Evolutionary conservation across 2,797 vertebrate genomes (phyloP), one percentile per base, ranked within the genome.

Genomic region (Enteromius anoplus): DNA sequence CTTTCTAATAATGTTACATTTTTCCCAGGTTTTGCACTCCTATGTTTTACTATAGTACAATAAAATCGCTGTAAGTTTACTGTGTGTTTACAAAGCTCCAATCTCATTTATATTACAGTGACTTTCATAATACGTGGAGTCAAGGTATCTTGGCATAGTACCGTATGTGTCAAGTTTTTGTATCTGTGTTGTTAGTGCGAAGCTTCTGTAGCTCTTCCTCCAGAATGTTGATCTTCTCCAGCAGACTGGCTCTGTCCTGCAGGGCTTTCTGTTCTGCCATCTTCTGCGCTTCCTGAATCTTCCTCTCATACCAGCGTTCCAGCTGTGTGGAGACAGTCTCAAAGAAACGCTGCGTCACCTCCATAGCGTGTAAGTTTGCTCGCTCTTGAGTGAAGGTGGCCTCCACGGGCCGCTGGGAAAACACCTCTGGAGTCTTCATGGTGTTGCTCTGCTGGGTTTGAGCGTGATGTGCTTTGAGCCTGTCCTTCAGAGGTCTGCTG

Each of bases 251-350:
- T 88, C 94, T 95, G 89, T 97, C 96, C 79, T 94, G 92, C 84
- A 93, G 93, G 0, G 94, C 94, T 78, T 90, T 94, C 88, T 95
- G 90, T 83, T 93, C 94, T 0, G 94, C 94, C 87, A 96, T 94
- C 83, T 90, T 92, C 86, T 95, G 93, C 19, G 96, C 94, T 89
- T 97, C 96, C 73, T 93, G 90, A 15, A 97, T 93, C 91, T 96
- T 97, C 79, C 96, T 94, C 62, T 96, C 94, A 0, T 97, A 98
- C 97, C 97, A 98, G 80, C 93, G 94, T 89, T 97, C 97, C 95
- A 98, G 92, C 91, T 98, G 96, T 0, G 93, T 91, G 5, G 97
- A 96, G 34, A 98, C 96, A 0, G 95, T 95, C 89, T 97, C 96
- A n/a, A 98, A 97, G 90, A 98, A 98, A 76, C 93, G 95, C 91